Evolutionary conservation across 2,888 invertebrate genomes (phyloP).

Genomic region (Leptinotarsa haldemani): DNA sequence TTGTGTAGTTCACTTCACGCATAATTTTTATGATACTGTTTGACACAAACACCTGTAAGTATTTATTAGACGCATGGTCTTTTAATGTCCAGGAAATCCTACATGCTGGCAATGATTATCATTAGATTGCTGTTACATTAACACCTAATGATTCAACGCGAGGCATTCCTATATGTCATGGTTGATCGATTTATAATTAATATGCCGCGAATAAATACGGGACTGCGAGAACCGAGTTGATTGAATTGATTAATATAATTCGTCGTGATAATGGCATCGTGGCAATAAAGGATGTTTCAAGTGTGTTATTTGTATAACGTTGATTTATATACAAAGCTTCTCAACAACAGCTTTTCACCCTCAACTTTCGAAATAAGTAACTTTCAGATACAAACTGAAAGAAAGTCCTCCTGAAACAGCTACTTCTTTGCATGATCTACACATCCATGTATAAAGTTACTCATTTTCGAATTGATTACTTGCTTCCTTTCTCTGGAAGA

Average conservation of each 20-base stretch:
- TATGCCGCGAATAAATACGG: background rate
- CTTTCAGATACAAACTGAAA: too few species aligned
- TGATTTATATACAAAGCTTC: too few species aligned
- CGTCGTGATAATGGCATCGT: background rate
- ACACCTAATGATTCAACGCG: slow-evolving; percentile 6
- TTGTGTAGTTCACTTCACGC: too few species aligned
- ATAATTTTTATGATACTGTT: too few species aligned
- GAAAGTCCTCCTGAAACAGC: too few species aligned
- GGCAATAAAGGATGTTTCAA: background rate
- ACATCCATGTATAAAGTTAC: too few species aligned
- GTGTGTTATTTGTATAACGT: background rate
- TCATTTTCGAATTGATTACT: too few species aligned
- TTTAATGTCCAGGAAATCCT: slow-evolving; percentile 1
- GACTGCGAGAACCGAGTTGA: background rate
- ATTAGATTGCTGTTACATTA: slow-evolving; percentile 5
- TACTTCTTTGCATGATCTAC: too few species aligned
- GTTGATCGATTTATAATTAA: slow-evolving; percentile 7
- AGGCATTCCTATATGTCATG: background rate
- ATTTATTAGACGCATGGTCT: background rate
- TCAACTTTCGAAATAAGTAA: too few species aligned
- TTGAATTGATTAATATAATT: slow-evolving; percentile 1
- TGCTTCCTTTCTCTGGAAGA: too few species aligned
- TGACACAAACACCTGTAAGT: background rate
- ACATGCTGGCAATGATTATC: slow-evolving; percentile 6
- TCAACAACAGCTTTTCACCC: too few species aligned